Evolutionary conservation across 1,140 invertebrate species (phyloP), one percentile per base, ranked within the genome.

Genomic region (Liolophura sinensis): DNA sequence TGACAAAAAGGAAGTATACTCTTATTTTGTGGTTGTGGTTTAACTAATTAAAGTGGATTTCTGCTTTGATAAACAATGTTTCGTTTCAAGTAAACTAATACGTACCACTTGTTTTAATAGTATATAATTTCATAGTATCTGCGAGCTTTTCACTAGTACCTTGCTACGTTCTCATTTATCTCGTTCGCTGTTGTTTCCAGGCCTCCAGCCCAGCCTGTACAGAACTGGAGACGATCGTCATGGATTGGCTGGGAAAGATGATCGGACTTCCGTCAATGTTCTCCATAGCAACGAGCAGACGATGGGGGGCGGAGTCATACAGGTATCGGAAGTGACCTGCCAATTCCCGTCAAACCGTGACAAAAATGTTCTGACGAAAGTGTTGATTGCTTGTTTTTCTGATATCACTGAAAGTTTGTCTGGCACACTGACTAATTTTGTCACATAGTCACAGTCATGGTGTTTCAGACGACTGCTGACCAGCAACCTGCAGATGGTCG

Each of bases 251-350:
- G 31, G 87, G 84, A 0, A 86, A 87, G 73, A 87, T 87, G 84
- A 87, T 89, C 51, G 88, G 87, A 0, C 77, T 89, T 18, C 87
- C 87, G 0, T 65, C 78, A 40, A 85, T 84, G 1, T 89, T 89
- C 71, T 89, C 9, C 88, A 88, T 64, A 82, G 83, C 49, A 86
- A 87, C 65, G 72, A 76, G 64, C 79, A 80, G 58, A 84, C 75
- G 0, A 71, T 75, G 69, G 86, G 85, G 27, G 88, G 88, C 18
- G 88, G 88, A 47, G 88, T 89, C 12, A 89, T 89, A 69, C 88
- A 89, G 80, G 88, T 87, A 31, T 7, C n/a, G 27, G 27, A 24
- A 27, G 11, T n/a, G 57, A 47, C 15, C 9, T 40, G 3, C 31
- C 3, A 40, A 40, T 5, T 40, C 31, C 9, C 31, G 31, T 54